Base-by-base conservation (phyloP, 2,888 invertebrate genomes). In the Hermaeophaga mercurialis region DNA sequence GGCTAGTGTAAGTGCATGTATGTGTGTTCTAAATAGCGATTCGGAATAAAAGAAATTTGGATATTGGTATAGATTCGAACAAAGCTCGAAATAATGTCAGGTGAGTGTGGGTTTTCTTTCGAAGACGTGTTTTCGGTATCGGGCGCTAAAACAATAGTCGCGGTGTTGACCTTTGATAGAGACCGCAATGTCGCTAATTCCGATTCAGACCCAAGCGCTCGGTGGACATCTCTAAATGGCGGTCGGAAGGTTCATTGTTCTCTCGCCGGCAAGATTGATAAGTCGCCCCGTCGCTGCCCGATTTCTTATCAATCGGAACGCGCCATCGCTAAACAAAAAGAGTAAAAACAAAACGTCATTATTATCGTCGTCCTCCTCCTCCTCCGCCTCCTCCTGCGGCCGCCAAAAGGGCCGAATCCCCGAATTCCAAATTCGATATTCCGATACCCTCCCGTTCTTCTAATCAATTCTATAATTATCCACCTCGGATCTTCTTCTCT, bases 191-290 rank as follows among this genome's bases (percentile, higher is more conserved):
- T 72, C 70, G 72, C 71, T 73, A 73, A 74, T 78, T 78, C 78
- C 72, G 73, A 76, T 38, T 38, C 38, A 18, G 18, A 73, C 75
- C 76, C 76, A 78, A 79, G 78, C 78, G 41, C 24, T 14, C 22
- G 76, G 76, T 75, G 79, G 78, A 79, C 77, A 78, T 78, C 77
- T 77, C 77, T 56, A 75, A 80, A 80, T 80, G 80, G 80, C 80
- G 80, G 80, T 79, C 79, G 74, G 41, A 47, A 50, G 72, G 81
- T 81, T 81, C 81, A 81, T 80, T 81, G 81, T 81, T 80, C 80
- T 75, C 75, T 70, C 69, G 70, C 71, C 73, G 72, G 72, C 68
- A 70, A 67, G 73, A 75, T 75, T 73, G 73, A 74, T 73, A 71
- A 69, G 61, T 71, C 69, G 71, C 24, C 24, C n/a, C 28, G 50